These are phyloP conservation scores for Bucorvus abyssinicus DNA, from an alignment of 2,797 vertebrate species.

Conservation along the genomic window DNA sequence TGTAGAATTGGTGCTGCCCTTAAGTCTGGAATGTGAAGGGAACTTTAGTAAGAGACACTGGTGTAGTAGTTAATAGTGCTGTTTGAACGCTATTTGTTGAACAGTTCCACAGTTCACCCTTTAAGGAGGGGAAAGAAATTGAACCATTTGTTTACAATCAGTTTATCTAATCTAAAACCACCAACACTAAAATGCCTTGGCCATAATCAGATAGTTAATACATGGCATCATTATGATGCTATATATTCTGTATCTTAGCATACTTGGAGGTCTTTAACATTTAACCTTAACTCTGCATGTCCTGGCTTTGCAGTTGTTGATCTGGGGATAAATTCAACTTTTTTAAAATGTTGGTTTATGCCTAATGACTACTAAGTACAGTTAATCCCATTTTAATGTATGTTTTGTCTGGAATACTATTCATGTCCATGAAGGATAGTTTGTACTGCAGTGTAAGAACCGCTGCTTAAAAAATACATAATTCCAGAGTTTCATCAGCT, in stretches of 20 bases:
- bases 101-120: not conserved
- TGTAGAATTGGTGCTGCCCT: not conserved
- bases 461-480: not conserved
- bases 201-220: not conserved
- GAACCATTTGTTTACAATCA: not conserved
- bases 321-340: not conserved
- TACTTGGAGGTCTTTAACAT: not conserved
- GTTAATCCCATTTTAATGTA: not conserved
- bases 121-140: not conserved
- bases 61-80: not conserved
- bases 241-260: not conserved
- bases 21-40: not conserved
- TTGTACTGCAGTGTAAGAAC: not conserved
- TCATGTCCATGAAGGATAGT: not conserved
- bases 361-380: not conserved
- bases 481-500: not conserved
- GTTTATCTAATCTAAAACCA: not conserved
- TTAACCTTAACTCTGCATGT: not conserved
- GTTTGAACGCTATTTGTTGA: conserved; percentile 9
- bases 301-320: not conserved
- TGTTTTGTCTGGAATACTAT: not conserved
- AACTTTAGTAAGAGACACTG: not conserved
- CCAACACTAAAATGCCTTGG: not conserved
- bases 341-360: not conserved
- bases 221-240: not conserved